phyloP scores from a whole-genome alignment of 2,113 vertebrate species.

The Saimiri boliviensis region DNA sequence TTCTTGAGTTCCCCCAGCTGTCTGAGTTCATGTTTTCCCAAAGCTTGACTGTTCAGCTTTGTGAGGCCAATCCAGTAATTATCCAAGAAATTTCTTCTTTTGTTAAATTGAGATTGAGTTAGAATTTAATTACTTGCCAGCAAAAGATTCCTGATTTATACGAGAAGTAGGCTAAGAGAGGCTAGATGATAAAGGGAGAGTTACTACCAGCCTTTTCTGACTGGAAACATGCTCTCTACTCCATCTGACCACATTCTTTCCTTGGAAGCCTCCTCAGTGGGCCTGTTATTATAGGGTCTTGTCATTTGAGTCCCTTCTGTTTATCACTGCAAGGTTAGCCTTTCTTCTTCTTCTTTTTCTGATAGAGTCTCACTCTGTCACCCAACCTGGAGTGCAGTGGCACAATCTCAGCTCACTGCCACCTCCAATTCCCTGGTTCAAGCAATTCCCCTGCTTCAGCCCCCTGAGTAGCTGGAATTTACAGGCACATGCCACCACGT shows the following conservation, averaged over 20 bases:
- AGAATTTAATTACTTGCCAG: neutral
- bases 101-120: neutral
- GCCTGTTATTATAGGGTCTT: neutral
- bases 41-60: neutral
- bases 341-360: neutral
- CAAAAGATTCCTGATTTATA: neutral
- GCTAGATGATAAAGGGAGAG: neutral
- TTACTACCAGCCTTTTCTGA: neutral
- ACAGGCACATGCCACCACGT: accelerated
- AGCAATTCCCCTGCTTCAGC: no score
- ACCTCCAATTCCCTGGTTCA: no score
- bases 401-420: no score
- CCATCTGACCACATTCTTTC: no score
- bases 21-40: neutral
- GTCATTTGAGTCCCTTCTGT: neutral
- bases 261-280: neutral
- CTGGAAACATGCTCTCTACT: neutral
- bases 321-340: neutral
- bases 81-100: neutral
- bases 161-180: neutral
- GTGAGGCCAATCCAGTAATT: neutral
- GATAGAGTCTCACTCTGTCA: no score
- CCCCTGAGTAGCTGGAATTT: no score
- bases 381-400: no score
- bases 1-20: neutral